Evolutionary conservation across 2,113 vertebrate genomes (phyloP), one percentile per base, ranked within the genome.

Genomic region (Limnothrissa miodon): DNA sequence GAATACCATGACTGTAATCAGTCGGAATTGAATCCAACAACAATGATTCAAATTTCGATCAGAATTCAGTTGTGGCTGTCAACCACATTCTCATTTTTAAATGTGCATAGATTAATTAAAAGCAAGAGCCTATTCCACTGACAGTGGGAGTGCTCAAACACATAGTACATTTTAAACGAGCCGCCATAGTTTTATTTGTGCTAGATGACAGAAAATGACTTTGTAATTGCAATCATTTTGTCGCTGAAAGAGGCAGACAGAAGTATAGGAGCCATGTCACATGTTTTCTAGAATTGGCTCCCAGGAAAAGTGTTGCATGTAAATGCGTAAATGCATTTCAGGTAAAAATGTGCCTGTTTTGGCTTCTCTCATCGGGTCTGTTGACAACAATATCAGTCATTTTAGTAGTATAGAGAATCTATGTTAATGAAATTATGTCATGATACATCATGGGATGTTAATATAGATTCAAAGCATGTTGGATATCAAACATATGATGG

Each of bases 21-120:
- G 66, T 29, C 66, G 4, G 66, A 74, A 74, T 74, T 74, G 66
- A 74, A 74, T 74, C 66, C 66, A 36, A 36, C 66, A 74, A 74
- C 66, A 17, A 29, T 74, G 66, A 74, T 36, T 74, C 66, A 74
- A 74, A 36, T 36, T 17, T 74, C 29, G 36, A 39, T 36, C 66
- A 15, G 66, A 36, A 74, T 74, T 74, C 66, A 74, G 66, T 17
- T 2, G 29, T 74, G 10, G 36, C 62, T 36, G 33, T 29, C 25
- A 33, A 13, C 29, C 66, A 17, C 66, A 36, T 74, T 33, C 66
- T 74, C 66, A 36, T 74, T 25, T 29, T 25, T 4, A 29, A 66
- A 66, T 66, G n/a, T 25, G 13, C 9, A 66, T 15, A 11, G 33
- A 74, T 36, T 74, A 1, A 36, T 15, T 36, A 33, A 36, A 74